Evolutionary conservation across 2,113 vertebrate species (phyloP), one percentile per base, ranked within the genome.

Genomic region (Climacteris rufus): DNA sequence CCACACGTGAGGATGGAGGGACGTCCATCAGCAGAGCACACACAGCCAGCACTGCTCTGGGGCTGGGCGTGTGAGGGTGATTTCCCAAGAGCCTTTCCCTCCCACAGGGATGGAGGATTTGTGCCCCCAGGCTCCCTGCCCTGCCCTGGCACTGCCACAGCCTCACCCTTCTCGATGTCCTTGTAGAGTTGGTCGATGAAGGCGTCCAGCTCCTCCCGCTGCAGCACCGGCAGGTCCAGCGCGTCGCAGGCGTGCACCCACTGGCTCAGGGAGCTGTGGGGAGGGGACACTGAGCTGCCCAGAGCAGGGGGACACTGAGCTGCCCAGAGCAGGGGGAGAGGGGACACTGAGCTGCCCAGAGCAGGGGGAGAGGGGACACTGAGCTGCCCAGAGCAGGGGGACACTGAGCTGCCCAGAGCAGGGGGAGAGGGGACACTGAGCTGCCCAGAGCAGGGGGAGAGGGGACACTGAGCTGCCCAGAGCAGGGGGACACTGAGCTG

Each of bases 161-260:
- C 49, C 79, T 97, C 92, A 99, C 99, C 99, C 98, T 99, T 99
- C 97, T 99, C 99, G 0, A 99, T 99, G 98, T 99, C 99, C 97
- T 99, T 99, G 98, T 99, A 99, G 40, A 99, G 97, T 97, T 99
- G 99, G 97, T 99, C 99, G 1, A 99, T 99, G 97, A 99, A 99
- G 83, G 98, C 95, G 1, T 99, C 99, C 96, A 99, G 97, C 93
- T 99, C 98, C 97, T 99, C 99, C 59, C 99, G 98, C 97, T 99
- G 98, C 97, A 97, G 98, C 93, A 96, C 72, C 75, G 99, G 98
- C 83, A 99, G 98, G 63, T 99, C 98, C 79, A 99, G 97, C 5
- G 98, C 98, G 3, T 99, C 99, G 4, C 99, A 99, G 7, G 98
- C 99, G 2, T 99, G 99, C 81, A 99, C 99, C 99, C 99, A 99